These are phyloP conservation scores for Carassius auratus DNA, from an alignment of 2,113 vertebrate genomes.

Conservation along the genomic window DNA sequence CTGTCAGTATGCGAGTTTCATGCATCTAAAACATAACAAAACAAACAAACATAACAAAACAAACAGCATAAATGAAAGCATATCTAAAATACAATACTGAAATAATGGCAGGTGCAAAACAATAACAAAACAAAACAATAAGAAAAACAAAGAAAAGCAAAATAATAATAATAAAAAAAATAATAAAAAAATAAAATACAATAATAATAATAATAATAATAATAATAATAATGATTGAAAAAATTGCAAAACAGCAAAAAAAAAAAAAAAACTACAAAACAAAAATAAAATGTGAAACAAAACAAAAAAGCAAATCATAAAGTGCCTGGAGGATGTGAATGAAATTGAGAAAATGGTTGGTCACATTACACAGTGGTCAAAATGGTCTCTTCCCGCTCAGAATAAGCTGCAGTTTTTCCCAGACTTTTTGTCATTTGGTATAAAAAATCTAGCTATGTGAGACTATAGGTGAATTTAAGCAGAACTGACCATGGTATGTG, in stretches of 20 bases:
- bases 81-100: no score
- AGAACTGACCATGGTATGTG: constrained; percentile 81
- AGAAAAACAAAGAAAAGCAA: background rate
- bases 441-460: background rate
- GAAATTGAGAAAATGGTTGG: background rate
- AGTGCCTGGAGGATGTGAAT: background rate
- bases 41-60: no score
- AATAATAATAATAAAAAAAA: no score
- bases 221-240: no score
- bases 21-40: no score
- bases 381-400: background rate
- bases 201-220: no score
- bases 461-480: background rate
- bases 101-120: no score
- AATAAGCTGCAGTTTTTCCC: background rate
- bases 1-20: no score
- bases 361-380: background rate
- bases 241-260: no score
- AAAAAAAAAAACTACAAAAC: background rate
- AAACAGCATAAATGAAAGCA: no score
- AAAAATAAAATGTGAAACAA: background rate
- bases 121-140: background rate
- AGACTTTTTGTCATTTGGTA: background rate
- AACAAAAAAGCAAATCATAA: background rate
- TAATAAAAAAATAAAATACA: no score